Evolutionary conservation across 2,888 invertebrate species (phyloP).

Genomic region (Himalopsyche anomala): DNA sequence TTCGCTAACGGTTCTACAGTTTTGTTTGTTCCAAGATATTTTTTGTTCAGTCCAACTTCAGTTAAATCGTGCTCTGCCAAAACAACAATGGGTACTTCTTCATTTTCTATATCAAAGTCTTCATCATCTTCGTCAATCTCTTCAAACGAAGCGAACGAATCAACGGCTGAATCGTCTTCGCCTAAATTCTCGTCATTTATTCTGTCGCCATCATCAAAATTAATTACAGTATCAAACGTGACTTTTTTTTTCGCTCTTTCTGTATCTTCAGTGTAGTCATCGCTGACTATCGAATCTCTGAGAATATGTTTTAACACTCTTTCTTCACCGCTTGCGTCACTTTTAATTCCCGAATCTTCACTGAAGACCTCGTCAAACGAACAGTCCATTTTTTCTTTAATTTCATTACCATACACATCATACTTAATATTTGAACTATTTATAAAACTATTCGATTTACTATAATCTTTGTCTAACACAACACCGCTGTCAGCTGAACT

Average conservation of each 20-base stretch:
- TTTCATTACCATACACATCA: slow-evolving; percentile 35
- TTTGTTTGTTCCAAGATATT: slow-evolving; percentile 7
- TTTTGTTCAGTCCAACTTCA: slow-evolving; percentile 7
- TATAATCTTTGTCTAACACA: slow-evolving; percentile 10
- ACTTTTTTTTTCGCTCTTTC: slow-evolving; percentile 71
- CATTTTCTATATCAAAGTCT: slow-evolving; percentile 60
- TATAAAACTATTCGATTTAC: slow-evolving; percentile 3
- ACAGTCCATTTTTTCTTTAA: slow-evolving; percentile 30
- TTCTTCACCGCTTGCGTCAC: slow-evolving; percentile 37
- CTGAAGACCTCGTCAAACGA: background rate
- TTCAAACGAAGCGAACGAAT: slow-evolving; percentile 63
- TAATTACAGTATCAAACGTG: slow-evolving; percentile 75
- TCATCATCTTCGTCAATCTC: slow-evolving; percentile 57
- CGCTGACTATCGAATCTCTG: slow-evolving; percentile 50
- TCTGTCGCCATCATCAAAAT: slow-evolving; percentile 76
- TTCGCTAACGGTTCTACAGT: slow-evolving; percentile 23
- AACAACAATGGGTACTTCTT: slow-evolving; percentile 53
- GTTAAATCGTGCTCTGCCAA: slow-evolving; percentile 46
- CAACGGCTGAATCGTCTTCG: slow-evolving; percentile 57
- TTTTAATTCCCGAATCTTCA: slow-evolving; percentile 31
- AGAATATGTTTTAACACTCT: slow-evolving; percentile 60
- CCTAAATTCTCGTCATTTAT: slow-evolving; percentile 55
- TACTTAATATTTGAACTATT: slow-evolving; percentile 35
- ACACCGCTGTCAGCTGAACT: slow-evolving; percentile 15
- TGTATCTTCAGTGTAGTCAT: slow-evolving; percentile 43